Conservation (phyloP, 1,140 invertebrate genomes). For the Ceratosolen solmsi region DNA sequence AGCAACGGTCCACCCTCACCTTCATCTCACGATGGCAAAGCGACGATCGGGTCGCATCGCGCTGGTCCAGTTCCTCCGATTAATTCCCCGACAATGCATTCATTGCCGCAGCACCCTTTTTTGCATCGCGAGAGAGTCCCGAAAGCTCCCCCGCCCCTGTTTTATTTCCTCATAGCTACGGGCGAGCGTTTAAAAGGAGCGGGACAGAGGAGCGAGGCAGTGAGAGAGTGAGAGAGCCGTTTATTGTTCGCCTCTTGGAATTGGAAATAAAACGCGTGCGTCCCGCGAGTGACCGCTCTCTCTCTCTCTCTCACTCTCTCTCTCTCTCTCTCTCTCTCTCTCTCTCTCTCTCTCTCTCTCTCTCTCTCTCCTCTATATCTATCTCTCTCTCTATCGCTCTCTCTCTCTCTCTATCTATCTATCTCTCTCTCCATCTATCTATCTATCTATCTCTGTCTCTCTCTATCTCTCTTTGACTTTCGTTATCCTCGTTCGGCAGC, state of each 20-base stretch:
- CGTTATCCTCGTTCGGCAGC: constrained; percentile 5
- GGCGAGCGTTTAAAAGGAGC: constrained; percentile 40
- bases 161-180: constrained; percentile 30
- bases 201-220: too few relatives aligned
- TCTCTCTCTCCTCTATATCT: too few relatives aligned
- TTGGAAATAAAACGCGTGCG: constrained; percentile 63
- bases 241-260: constrained; percentile 60
- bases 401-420: neutral
- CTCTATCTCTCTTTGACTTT: neutral
- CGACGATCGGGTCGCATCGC: constrained; percentile 37
- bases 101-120: constrained; percentile 51
- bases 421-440: too few relatives aligned
- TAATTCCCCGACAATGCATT: constrained; percentile 63
- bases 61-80: constrained; percentile 53
- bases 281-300: constrained; percentile 41
- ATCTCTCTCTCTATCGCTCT: too few relatives aligned
- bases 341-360: too few relatives aligned
- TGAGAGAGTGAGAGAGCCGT: constrained; percentile 31
- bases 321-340: too few relatives aligned
- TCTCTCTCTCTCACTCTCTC: too few relatives aligned
- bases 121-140: constrained; percentile 25
- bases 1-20: neutral
- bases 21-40: neutral
- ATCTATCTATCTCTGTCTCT: too few relatives aligned
- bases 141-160: neutral